Evolutionary conservation across 2,888 invertebrate species (phyloP).

Genomic region (Boloria selene): DNA sequence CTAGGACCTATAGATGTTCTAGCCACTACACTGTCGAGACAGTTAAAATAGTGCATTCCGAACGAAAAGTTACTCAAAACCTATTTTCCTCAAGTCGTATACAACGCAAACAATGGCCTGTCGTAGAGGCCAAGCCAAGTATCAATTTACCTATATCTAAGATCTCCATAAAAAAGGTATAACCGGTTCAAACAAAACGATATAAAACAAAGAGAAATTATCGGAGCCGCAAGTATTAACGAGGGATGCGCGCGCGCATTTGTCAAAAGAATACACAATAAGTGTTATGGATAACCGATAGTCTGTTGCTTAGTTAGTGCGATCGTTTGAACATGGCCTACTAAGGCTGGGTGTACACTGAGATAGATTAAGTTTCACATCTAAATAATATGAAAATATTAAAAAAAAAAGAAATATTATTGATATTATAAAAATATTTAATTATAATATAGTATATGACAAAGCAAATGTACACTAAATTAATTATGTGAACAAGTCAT

Average conservation of each 20-base stretch:
- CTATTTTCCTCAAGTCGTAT: neutral
- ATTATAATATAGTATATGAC: no score
- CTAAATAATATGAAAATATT: no score
- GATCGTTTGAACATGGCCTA: constrained; percentile 54
- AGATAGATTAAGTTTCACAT: constrained; percentile 27
- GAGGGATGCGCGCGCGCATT: constrained; percentile 61
- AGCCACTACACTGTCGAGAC: no score
- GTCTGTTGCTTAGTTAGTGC: constrained; percentile 74
- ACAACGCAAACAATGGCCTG: constrained; percentile 7
- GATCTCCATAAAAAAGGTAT: constrained; percentile 37
- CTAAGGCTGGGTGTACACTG: constrained; percentile 46
- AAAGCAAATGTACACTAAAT: no score
- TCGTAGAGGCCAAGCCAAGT: constrained; percentile 23
- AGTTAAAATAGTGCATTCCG: neutral
- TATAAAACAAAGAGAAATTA: constrained; percentile 55
- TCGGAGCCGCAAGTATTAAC: constrained; percentile 59
- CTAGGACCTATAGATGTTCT: no score
- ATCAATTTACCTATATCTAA: constrained; percentile 39
- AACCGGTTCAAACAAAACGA: constrained; percentile 50
- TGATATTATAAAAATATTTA: no score
- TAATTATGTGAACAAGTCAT: no score
- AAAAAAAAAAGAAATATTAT: no score
- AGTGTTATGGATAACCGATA: constrained; percentile 76
- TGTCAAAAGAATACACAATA: constrained; percentile 78
- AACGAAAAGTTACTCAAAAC: no score